A percentile compares a stretch with the other conserved stretches of the same genome.
Evolutionary conservation across 2,888 invertebrate genomes (phyloP).

Genomic region (Drosophila stalkeri): DNA sequence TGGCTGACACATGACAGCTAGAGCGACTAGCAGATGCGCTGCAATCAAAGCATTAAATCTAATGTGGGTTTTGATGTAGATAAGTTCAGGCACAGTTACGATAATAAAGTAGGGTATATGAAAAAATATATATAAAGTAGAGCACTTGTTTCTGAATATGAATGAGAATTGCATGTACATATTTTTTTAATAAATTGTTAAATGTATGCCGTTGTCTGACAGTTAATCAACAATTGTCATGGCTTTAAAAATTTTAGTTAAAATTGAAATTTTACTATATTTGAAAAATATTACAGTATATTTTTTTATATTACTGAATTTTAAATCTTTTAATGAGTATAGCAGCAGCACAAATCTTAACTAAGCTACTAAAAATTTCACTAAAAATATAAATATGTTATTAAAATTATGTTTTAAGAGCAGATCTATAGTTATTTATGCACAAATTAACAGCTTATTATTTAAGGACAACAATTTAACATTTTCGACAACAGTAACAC

Average conservation of each 20-base stretch:
- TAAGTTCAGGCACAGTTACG: too few relatives aligned
- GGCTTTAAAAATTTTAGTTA: background rate
- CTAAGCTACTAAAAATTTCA: too few relatives aligned
- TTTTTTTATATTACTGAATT: too few relatives aligned
- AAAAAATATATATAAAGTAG: background rate
- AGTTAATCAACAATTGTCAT: background rate
- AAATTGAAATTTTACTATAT: too few relatives aligned
- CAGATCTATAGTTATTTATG: background rate
- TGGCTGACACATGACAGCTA: background rate
- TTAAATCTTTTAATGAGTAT: too few relatives aligned
- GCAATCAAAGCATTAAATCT: slow-evolving; percentile 1
- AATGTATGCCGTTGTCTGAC: background rate
- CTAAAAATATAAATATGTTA: too few relatives aligned
- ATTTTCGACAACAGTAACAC: background rate
- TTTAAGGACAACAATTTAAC: background rate
- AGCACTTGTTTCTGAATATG: background rate
- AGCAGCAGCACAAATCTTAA: too few relatives aligned
- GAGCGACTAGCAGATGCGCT: slow-evolving; percentile 28
- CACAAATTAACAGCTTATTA: background rate
- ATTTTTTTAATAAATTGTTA: background rate
- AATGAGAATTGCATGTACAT: background rate
- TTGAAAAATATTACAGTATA: too few relatives aligned
- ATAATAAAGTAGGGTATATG: background rate
- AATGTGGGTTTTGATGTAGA: background rate
- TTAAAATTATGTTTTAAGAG: too few relatives aligned